These are phyloP conservation scores for Mayetiola destructor DNA, from an alignment of 2,888 invertebrate genomes.

Conservation along the genomic window DNA sequence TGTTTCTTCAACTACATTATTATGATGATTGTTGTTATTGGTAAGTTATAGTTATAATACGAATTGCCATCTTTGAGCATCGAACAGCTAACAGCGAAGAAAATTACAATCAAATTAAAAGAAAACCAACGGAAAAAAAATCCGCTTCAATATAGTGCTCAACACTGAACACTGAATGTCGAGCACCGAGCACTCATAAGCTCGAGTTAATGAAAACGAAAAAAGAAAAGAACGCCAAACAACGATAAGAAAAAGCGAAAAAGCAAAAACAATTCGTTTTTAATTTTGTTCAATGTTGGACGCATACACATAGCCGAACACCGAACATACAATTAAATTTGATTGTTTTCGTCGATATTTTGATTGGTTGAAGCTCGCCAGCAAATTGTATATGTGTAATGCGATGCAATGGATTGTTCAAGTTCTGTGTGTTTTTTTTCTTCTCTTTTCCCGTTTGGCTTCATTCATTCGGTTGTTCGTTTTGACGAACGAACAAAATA, in stretches of 20 bases:
- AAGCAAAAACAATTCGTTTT: not conserved
- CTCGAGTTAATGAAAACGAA: not conserved
- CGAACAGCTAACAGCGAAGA: conserved; percentile 7
- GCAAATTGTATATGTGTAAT: conserved; percentile 1
- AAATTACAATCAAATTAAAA: conserved; percentile 1
- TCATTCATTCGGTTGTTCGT: not conserved
- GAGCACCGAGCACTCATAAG: not conserved
- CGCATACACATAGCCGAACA: too few species aligned
- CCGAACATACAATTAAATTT: conserved; percentile 11
- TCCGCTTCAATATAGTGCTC: too few species aligned
- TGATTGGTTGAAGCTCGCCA: conserved; percentile 5
- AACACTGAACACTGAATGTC: not conserved
- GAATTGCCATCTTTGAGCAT: conserved; percentile 4
- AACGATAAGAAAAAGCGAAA: conserved; percentile 10
- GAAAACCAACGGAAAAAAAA: not conserved
- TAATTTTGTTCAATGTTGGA: not conserved
- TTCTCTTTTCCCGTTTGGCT: not conserved
- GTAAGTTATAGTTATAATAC: not conserved
- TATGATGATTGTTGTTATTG: not conserved
- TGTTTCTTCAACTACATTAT: too few species aligned
- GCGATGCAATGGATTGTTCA: too few species aligned
- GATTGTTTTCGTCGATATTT: conserved; percentile 13
- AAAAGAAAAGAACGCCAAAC: not conserved
- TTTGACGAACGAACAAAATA: not conserved
- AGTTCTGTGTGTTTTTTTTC: too few species aligned